These are phyloP conservation scores for honey bee (Apis mellifera) DNA, from an alignment of 1,140 invertebrate species.

Conservation along the genomic window DNA sequence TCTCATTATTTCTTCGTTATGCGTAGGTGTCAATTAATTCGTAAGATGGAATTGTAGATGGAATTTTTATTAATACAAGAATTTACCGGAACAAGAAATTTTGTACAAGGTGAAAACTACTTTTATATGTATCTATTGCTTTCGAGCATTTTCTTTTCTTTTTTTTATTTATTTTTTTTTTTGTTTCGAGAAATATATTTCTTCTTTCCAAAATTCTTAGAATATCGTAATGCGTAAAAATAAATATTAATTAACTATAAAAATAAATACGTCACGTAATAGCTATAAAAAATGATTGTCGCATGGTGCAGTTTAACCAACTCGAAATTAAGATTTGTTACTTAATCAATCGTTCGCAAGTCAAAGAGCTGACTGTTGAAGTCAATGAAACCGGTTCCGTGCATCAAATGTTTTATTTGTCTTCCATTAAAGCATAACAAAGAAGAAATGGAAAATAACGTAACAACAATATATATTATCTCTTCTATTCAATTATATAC, in stretches of 20 bases:
- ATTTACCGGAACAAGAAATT: no score
- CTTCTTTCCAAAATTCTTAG: no score
- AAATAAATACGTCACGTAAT: neutral
- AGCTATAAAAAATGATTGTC: neutral
- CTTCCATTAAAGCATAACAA: neutral
- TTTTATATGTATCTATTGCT: no score
- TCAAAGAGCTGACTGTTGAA: conserved; percentile 10
- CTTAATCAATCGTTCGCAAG: conserved; percentile 20
- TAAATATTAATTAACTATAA: neutral
- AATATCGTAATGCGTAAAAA: no score
- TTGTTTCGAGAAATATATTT: no score
- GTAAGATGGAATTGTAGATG: neutral
- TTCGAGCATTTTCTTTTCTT: no score
- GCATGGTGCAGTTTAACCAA: neutral
- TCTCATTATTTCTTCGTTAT: neutral
- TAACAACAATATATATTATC: no score
- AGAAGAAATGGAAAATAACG: no score
- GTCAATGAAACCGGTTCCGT: conserved; percentile 32
- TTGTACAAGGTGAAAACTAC: no score
- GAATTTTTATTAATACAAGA: no score
- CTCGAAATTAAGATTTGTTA: conserved; percentile 17
- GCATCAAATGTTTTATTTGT: conserved; percentile 15
- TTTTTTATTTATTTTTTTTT: no score
- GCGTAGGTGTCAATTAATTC: neutral
- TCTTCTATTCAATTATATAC: no score